Evolutionary conservation across 2,888 invertebrate genomes (phyloP), one percentile per base, ranked within the genome.

Genomic region (Eulithis testata): DNA sequence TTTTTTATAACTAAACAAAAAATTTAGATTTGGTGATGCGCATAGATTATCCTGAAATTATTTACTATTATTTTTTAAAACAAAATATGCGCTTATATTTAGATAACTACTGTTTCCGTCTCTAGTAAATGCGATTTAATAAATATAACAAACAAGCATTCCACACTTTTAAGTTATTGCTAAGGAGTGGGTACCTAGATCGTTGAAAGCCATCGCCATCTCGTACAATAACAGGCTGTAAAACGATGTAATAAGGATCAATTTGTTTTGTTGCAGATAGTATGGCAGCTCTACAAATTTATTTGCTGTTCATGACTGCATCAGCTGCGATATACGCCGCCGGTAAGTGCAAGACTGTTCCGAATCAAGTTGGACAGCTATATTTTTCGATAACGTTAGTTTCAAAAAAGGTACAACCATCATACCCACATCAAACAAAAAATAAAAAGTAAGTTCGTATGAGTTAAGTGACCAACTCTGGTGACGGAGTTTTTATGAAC

Each of bases 211-310:
- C 12, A 8, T 11, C 21, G 0, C 31, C 11, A 31, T 51, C 40
- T n/a, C 55, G 8, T 4, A 27, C 14, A 43, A 60, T 36, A 63
- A 52, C 11, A 14, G 44, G 21, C 44, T 31, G 51, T 60, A 56
- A 5, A 3, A 12, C 55, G 49, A 31, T 4, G 56, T 14, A 47
- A 52, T 57, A 60, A 51, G 14, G 43, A 36, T 40, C 27, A 58
- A 53, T 62, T 64, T 66, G 37, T 54, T 27, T 73, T 67, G 68
- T 73, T 74, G 8, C 66, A 74, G 74, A 66, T 58, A 60, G 45
- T 8, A 74, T 74, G 74, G 70, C 69, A 50, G 21, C 60, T 54
- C 63, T 70, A 59, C 52, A 47, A 49, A 61, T 69, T 27, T 68
- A 66, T 61, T 37, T 74, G 61, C 59, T 72, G 12, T 51, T 72